Conservation (phyloP, 37 sponge, comb jelly and placozoan species). For the Ianthella basta region DNA sequence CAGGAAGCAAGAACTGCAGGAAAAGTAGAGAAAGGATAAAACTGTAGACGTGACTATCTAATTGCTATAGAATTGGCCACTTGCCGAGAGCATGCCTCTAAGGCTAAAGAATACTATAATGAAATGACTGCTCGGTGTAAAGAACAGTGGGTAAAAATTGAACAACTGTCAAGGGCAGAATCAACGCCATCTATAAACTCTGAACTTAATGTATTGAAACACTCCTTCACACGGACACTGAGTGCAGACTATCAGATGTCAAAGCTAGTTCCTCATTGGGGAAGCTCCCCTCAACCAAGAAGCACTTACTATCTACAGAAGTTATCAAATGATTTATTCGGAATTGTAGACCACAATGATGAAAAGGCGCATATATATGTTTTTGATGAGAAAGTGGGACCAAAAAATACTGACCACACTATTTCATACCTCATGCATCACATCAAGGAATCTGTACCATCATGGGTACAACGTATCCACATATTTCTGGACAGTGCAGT, state of each 20-base stretch:
- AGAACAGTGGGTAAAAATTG: conserved; percentile 42
- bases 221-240: conserved; percentile 19
- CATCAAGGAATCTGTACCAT: conserved; percentile 10
- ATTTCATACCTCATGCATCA: conserved; percentile 33
- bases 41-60: background rate
- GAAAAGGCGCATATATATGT: background rate
- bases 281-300: conserved; percentile 10
- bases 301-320: conserved; percentile 42
- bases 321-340: background rate
- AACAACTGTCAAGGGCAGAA: background rate
- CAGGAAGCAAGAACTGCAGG: too few species aligned
- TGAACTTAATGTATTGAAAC: conserved; percentile 6
- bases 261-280: conserved; percentile 44
- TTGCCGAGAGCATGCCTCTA: conserved; percentile 19
- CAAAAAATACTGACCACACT: conserved; percentile 53
- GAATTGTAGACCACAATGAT: background rate
- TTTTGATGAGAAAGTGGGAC: conserved; percentile 19
- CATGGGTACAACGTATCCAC: conserved; percentile 34
- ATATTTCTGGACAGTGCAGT: conserved; percentile 46
- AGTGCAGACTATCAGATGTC: conserved; percentile 53
- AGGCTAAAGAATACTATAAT: conserved; percentile 42
- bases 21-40: background rate
- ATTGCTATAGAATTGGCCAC: background rate
- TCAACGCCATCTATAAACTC: too few species aligned
- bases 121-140: conserved; percentile 29